Evolutionary conservation across 53 echinoderm and acorn worm species (phyloP), one percentile per base, ranked within the genome.

Genomic region (Mesocentrotus franciscanus): DNA sequence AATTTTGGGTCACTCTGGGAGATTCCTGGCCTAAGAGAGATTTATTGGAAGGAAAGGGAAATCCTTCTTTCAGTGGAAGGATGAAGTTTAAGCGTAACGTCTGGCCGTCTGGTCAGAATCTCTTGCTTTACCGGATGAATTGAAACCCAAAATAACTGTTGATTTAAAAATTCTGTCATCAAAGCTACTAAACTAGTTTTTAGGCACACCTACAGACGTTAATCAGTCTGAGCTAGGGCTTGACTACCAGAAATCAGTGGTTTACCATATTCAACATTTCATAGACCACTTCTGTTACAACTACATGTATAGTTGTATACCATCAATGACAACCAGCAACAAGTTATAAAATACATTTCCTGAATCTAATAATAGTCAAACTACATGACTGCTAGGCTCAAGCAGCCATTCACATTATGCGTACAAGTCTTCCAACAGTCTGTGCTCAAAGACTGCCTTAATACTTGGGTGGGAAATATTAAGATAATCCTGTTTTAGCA

Each of bases 111-210:
- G 87, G 87, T 27, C 57, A 58, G 27, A 87, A 87, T 15, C 58
- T 57, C 15, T 57, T 58, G 58, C 87, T 59, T 87, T 9, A 87
- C 87, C 27, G 87, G 87, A 58, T 58, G 87, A 58, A 81, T 11
- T 87, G 87, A 87, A 58, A 9, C 56, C 87, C 9, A 87, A 87
- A 87, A 87, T 87, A 87, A 87, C 56, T 58, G 58, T 85, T 87
- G 87, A 87, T 87, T 87, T 87, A 29, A 87, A 58, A 29, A 87
- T 58, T 36, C 49, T 84, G 24, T 84, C 87, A n/a, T 57, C 87
- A 87, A 87, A 55, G 24, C 56, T 85, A 33, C 36, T 36, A 17
- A 39, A 81, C 81, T 59, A 59, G 59, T 57, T 87, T 57, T 32
- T 57, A 14, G 87, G 87, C 33, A 56, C 58, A n/a, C 27, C 27